Evolutionary conservation across 2,888 invertebrate species (phyloP).

Genomic region (Marasmarcha lunaedactyla): DNA sequence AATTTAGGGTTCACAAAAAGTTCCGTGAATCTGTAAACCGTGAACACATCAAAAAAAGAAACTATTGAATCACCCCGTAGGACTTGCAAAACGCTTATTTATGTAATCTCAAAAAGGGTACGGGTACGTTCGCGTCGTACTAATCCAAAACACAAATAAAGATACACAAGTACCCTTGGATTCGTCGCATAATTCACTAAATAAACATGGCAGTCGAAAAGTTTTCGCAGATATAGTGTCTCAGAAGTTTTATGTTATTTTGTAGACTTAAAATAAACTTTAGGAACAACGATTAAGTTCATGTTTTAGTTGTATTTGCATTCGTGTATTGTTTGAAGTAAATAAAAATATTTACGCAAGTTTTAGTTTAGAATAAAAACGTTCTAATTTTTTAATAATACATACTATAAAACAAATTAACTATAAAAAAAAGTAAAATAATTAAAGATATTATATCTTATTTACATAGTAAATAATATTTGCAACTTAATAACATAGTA

Average conservation of each 20-base stretch:
- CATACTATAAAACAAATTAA: no score
- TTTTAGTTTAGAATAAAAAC: no score
- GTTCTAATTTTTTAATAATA: no score
- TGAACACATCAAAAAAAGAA: not conserved
- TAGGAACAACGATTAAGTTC: slow-evolving; percentile 53
- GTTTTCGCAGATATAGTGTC: slow-evolving; percentile 22
- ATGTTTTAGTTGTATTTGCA: slow-evolving; percentile 19
- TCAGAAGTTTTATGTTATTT: slow-evolving; percentile 30
- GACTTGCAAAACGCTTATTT: not conserved
- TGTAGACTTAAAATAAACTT: slow-evolving; percentile 44
- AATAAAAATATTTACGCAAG: not conserved
- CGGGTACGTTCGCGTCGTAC: slow-evolving; percentile 18
- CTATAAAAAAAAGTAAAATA: no score
- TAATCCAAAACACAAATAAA: slow-evolving; percentile 49
- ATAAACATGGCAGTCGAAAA: slow-evolving; percentile 17
- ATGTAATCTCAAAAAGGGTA: not conserved
- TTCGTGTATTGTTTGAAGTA: slow-evolving; percentile 4
- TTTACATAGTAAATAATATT: no score
- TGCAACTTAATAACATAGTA: no score
- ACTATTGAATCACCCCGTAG: not conserved
- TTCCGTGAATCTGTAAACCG: not conserved
- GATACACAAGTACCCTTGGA: slow-evolving; percentile 26
- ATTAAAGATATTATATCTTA: no score
- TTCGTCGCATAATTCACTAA: slow-evolving; percentile 42
- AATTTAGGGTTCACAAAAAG: no score